Evolutionary conservation across 2,888 invertebrate genomes (phyloP), one percentile per base, ranked within the genome.

Genomic region (Lysandra coridon): DNA sequence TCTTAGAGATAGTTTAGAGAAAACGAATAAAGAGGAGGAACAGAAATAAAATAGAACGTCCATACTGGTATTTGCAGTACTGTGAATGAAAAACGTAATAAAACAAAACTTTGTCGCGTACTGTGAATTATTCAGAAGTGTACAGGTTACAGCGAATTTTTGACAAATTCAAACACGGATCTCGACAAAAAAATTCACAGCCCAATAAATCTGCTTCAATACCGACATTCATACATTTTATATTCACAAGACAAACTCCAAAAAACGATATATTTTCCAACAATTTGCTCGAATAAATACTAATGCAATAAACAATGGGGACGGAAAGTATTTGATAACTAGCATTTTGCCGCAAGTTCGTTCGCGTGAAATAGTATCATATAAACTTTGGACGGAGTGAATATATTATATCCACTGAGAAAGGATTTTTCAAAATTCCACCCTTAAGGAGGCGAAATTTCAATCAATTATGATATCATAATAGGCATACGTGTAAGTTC

Each of bases 61-160:
- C 7, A 64, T 23, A 10, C 62, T 62, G 62, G 62, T 62, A 69
- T 69, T 69, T 33, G 17, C 12, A 69, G 14, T 6, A 37, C 14
- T 69, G 33, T 37, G 33, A 37, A 33, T 69, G 33, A 37, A 69
- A 69, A 33, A 37, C 69, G 69, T 17, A 64, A 69, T 69, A 69
- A 37, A 69, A 69, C 33, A 17, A 69, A 69, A 69, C 69, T 69
- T 69, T 69, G 64, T 69, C 64, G 30, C 69, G 30, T 14, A 5
- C 69, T 37, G 33, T 37, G 69, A 69, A 17, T 69, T 69, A 69
- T 69, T 69, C 33, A 69, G 69, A 69, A 69, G 69, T 69, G 33
- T 33, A 69, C 69, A 69, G 64, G 69, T 69, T 69, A 69, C 69
- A 69, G 69, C 14, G 69, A 69, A 69, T 37, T 69, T 69, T 69